Conservation (phyloP, 2,113 vertebrate species). For the Pelmatolapia mariae region DNA sequence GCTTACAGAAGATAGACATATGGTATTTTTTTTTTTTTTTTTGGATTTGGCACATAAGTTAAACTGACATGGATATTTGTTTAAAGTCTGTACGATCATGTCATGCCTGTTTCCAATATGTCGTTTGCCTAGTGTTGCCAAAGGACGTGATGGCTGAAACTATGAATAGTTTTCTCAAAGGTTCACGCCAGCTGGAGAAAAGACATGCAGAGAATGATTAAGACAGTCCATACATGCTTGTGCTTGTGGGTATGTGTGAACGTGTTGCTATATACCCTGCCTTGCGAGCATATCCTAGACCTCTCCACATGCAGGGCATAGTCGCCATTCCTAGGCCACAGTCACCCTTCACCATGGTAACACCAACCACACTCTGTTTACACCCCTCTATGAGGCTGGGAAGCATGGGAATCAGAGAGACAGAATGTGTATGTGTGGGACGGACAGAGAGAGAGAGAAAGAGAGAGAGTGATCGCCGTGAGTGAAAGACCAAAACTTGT, state of each 20-base stretch:
- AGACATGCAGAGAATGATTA: not conserved
- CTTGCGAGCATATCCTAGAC: constrained; percentile 28
- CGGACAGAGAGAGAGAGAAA: not conserved
- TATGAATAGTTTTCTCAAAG: not conserved
- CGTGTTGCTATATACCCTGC: constrained; percentile 43
- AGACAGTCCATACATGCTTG: not conserved
- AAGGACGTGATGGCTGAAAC: not conserved
- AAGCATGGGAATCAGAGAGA: constrained; percentile 55
- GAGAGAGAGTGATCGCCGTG: not conserved
- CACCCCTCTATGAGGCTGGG: constrained; percentile 53
- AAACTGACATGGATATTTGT: not conserved
- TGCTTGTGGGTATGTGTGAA: not conserved
- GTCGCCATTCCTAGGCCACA: constrained; percentile 74
- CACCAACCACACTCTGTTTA: constrained; percentile 66
- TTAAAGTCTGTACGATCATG: not conserved
- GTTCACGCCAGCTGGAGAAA: not conserved
- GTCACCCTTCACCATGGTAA: constrained; percentile 70
- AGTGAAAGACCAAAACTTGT: constrained; percentile 18
- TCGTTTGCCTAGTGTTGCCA: not conserved
- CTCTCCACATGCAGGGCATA: constrained; percentile 65
- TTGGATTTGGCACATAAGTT: not conserved
- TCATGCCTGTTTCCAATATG: not conserved
- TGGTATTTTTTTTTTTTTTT: not conserved
- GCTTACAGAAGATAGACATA: not conserved
- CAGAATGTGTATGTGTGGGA: not conserved